Percentiles rank a stretch among this genome's conserved stretches.
Conservation (phyloP, 2,797 vertebrate species). For the Pteronotus mesoamericanus region DNA sequence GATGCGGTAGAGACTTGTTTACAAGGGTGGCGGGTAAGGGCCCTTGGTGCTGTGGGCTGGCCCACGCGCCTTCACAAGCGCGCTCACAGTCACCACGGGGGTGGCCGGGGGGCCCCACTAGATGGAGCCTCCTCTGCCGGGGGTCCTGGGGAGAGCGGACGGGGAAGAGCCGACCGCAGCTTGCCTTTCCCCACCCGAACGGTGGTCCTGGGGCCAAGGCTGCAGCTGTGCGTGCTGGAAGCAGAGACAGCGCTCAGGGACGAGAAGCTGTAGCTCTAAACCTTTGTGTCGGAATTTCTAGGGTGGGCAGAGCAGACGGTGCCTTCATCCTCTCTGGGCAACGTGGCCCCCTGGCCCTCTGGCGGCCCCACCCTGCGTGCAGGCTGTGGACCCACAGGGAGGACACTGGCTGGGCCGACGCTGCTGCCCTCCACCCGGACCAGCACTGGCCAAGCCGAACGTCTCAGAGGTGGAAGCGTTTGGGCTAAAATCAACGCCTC, state of each 20-base stretch:
- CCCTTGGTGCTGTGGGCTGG: accelerated
- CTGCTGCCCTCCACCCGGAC: no score
- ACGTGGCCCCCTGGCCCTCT: no score
- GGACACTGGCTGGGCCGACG: accelerated
- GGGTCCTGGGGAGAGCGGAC: background rate
- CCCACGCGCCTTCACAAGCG: accelerated
- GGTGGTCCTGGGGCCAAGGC: background rate
- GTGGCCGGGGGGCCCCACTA: accelerated
- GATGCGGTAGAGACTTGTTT: no score
- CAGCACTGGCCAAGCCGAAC: no score
- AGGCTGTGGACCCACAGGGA: no score
- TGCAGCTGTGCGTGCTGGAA: background rate
- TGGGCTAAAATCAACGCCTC: background rate
- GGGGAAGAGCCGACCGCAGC: no score
- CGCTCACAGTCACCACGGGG: accelerated
- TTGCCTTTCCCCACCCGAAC: accelerated
- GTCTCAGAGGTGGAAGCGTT: no score
- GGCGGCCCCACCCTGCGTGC: accelerated
- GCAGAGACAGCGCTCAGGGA: accelerated
- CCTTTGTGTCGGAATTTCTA: accelerated
- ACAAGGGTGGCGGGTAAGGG: background rate
- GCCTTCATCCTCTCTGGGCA: background rate
- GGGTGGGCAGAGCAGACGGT: background rate
- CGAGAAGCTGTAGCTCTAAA: no score
- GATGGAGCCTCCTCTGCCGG: background rate